Conservation (phyloP, 2,113 vertebrate species). For the Carassius auratus region DNA sequence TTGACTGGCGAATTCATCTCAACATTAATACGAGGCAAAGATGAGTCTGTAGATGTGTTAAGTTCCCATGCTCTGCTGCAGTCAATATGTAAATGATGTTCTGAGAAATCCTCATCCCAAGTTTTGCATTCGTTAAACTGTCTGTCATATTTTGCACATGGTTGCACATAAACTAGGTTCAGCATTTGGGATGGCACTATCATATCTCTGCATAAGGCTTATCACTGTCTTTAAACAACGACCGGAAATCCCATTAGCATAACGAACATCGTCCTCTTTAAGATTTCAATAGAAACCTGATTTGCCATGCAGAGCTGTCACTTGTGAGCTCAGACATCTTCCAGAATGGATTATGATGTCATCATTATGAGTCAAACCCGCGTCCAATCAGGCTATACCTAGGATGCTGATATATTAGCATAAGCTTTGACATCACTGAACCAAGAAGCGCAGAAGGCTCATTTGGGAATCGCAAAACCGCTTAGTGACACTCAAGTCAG, state of each 20-base stretch:
- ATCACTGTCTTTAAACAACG: constrained; percentile 7
- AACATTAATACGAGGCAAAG: not conserved
- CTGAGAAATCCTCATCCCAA: constrained; percentile 13
- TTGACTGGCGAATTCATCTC: not conserved
- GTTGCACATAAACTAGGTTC: not conserved
- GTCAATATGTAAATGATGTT: constrained; percentile 21
- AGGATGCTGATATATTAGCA: not conserved
- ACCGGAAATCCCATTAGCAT: not conserved
- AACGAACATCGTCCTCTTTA: not conserved
- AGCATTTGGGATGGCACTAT: not conserved
- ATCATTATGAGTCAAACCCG: no score
- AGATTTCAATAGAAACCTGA: not conserved
- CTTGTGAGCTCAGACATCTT: not conserved
- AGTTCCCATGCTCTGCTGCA: constrained; percentile 10
- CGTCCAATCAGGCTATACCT: not conserved
- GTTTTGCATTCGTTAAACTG: constrained; percentile 33
- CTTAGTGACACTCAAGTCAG: not conserved
- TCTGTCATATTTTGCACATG: constrained; percentile 16
- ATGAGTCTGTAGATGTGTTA: not conserved
- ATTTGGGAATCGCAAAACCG: not conserved
- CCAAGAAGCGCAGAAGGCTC: not conserved
- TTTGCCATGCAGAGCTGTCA: constrained; percentile 13
- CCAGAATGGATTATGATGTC: no score
- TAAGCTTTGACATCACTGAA: constrained; percentile 1
- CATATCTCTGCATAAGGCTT: not conserved